Evolutionary conservation across 1,140 invertebrate species (phyloP), one percentile per base, ranked within the genome.

Genomic region (Penaeus japonicus): DNA sequence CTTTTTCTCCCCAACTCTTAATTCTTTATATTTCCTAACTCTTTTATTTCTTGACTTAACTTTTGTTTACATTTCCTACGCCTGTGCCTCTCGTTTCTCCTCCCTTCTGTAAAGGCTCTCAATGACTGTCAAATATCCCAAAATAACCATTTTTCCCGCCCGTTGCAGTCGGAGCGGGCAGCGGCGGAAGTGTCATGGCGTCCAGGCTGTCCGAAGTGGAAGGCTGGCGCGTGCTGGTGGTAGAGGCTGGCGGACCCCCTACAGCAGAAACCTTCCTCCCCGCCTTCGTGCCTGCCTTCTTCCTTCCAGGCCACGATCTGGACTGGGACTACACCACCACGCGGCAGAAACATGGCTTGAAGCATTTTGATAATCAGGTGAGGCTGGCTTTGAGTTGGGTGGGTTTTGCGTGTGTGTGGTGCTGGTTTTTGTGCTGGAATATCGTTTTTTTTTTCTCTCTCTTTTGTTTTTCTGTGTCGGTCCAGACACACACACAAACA

Each of bases 341-440:
- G n/a, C 73, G 70, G 2, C 84, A 85, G 30, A 75, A 54, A 17
- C 30, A 65, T 1, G 86, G 89, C 95, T 0, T 93, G 93, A 57
- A 95, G 94, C 90, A 83, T 7, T 91, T 90, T 85, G 85, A 89
- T 22, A 80, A 90, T 32, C 90, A 89, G 54, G 89, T 91, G 39
- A 1, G 96, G 47, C 10, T 47, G 10, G 47, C 10, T 96, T 92
- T 93, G n/a, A n/a, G n/a, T n/a, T n/a, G n/a, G n/a, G n/a, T n/a
- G n/a, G n/a, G n/a, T n/a, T n/a, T n/a, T n/a, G n/a, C n/a, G n/a
- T n/a, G n/a, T n/a, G n/a, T n/a, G n/a, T n/a, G n/a, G n/a, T n/a
- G n/a, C n/a, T n/a, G n/a, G n/a, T n/a, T n/a, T n/a, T n/a, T n/a
- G n/a, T n/a, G n/a, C n/a, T n/a, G n/a, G n/a, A n/a, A n/a, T 94